Evolutionary conservation across 2,888 invertebrate species (phyloP).

Genomic region (Harpalus rufipes): DNA sequence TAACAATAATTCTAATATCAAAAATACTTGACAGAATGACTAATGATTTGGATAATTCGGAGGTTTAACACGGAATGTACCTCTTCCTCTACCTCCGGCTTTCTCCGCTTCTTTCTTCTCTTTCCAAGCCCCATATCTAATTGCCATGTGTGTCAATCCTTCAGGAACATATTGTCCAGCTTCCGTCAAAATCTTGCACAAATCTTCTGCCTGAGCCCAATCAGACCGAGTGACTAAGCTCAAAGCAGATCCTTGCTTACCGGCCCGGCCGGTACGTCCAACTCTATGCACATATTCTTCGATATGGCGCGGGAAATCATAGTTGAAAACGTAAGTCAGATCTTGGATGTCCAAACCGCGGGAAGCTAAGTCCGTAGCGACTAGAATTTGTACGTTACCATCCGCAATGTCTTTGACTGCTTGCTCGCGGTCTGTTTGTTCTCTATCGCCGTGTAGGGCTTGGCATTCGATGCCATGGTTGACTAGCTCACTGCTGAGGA

Average conservation of each 20-base stretch:
- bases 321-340: constrained; percentile 93
- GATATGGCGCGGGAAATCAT: constrained; percentile 95
- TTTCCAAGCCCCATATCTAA: constrained; percentile 85
- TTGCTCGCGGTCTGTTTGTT: constrained; percentile 88
- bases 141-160: constrained; percentile 87
- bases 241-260: constrained; percentile 89
- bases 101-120: constrained; percentile 81
- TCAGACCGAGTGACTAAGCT: constrained; percentile 89
- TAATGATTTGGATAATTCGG: background rate
- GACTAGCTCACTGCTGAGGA: constrained; percentile 88
- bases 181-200: constrained; percentile 92
- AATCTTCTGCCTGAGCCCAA: constrained; percentile 89
- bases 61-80: constrained; percentile 60
- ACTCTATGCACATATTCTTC: constrained; percentile 98
- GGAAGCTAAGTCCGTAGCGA: constrained; percentile 97
- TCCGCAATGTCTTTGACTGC: constrained; percentile 91
- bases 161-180: constrained; percentile 89
- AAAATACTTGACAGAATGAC: background rate
- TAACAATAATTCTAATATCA: background rate
- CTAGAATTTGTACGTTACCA: constrained; percentile 88
- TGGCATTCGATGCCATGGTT: constrained; percentile 85
- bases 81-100: constrained; percentile 74
- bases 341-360: constrained; percentile 95
- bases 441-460: constrained; percentile 93
- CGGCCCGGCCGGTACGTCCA: constrained; percentile 97